phyloP scores from a whole-genome alignment of 2,797 vertebrate genomes.

The Crocidura indochinensis region DNA sequence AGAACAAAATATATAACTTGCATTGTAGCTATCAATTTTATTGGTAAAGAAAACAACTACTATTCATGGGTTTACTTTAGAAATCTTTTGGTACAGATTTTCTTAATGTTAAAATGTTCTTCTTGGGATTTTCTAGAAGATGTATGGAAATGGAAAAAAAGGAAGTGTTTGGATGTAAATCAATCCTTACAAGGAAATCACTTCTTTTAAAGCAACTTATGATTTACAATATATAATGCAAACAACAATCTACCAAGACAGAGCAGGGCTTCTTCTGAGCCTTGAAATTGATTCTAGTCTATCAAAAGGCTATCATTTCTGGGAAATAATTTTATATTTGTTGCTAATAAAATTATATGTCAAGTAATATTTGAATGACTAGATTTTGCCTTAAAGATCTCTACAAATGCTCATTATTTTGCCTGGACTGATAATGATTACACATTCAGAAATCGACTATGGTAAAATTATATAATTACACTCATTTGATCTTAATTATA shows the following conservation, averaged over 20 bases:
- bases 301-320: conserved; percentile 18
- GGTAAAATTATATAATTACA: background rate
- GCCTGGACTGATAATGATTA: background rate
- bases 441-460: background rate
- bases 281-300: conserved; percentile 42
- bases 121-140: conserved; percentile 52
- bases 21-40: conserved; percentile 59
- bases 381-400: conserved; percentile 43
- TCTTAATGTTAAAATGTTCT: conserved; percentile 54
- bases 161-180: background rate
- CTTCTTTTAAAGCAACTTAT: conserved; percentile 25
- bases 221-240: conserved; percentile 20
- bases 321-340: background rate
- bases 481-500: background rate
- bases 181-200: conserved; percentile 7
- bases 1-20: conserved; percentile 21
- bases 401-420: background rate
- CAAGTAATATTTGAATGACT: conserved; percentile 23
- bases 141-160: conserved; percentile 36
- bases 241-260: conserved; percentile 46
- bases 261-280: conserved; percentile 3
- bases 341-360: conserved; percentile 30
- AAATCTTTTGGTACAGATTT: conserved; percentile 68
- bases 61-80: conserved; percentile 49
- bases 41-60: conserved; percentile 52